These are phyloP conservation scores for Petrolisthes cinctipes DNA, from an alignment of 2,888 invertebrate species.

Conservation along the genomic window DNA sequence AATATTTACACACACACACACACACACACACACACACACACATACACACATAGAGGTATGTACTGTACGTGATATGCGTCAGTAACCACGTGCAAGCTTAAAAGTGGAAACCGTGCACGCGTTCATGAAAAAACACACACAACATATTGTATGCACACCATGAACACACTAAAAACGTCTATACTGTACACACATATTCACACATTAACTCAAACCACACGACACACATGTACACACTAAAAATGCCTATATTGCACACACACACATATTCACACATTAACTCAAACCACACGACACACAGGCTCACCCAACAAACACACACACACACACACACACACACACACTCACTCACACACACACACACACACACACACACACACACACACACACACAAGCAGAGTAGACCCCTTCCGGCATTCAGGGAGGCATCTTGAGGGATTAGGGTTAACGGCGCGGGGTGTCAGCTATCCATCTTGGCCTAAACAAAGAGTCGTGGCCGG, in stretches of 20 bases:
- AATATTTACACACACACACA: too few species aligned
- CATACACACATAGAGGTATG: too few species aligned
- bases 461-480: slow-evolving; percentile 21
- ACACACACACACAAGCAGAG: slow-evolving; percentile 17
- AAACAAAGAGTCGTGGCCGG: not conserved
- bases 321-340: not conserved
- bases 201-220: too few species aligned
- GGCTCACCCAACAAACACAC: too few species aligned
- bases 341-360: slow-evolving; percentile 29
- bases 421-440: slow-evolving; percentile 29
- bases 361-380: slow-evolving; percentile 20
- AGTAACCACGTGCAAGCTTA: too few species aligned
- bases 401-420: not conserved
- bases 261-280: too few species aligned
- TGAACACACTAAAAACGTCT: not conserved
- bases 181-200: too few species aligned
- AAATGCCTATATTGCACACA: not conserved
- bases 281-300: too few species aligned
- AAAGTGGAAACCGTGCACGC: too few species aligned
- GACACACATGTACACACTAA: not conserved
- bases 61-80: too few species aligned
- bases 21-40: too few species aligned
- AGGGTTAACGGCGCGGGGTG: not conserved
- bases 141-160: not conserved
- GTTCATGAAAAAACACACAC: too few species aligned